Evolutionary conservation across 2,797 vertebrate genomes (phyloP), one percentile per base, ranked within the genome.

Genomic region (Silurus aristotelis): DNA sequence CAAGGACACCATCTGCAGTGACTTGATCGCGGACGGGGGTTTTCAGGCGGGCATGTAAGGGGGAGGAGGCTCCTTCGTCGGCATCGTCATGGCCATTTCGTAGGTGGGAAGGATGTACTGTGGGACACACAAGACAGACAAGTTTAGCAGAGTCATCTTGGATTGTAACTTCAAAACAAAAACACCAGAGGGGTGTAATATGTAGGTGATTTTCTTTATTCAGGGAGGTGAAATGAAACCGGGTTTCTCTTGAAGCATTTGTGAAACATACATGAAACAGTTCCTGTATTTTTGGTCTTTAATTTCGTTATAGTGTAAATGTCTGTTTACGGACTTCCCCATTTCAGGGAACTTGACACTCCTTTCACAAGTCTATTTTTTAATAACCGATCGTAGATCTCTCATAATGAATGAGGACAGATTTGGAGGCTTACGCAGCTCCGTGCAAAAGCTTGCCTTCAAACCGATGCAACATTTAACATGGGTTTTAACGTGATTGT

Each of bases 61-160:
- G 85, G 98, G 98, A 22, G 98, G 98, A 0, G 97, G 96, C 55
- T 99, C 98, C 92, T 99, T 99, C 87, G 97, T 97, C 7, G 97
- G 98, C 97, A 99, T 98, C 95, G 99, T 99, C 95, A 99, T 95
- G 1, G 98, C 98, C 97, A 99, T 99, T 94, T 99, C 98, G 17
- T 99, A 99, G 83, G 97, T 98, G 85, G 98, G 98, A 91, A 99
- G 95, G 90, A 99, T 96, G 89, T 99, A 99, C 98, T 99, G 60
- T 55, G 38, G 38, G 19, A 88, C 13, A 75, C 68, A 91, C 8
- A 38, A 56, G 6, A n/a, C 46, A 66, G 10, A 48, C 17, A 20
- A 1, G 72, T 31, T 78, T 38, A 46, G 7, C 8, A 0, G 19
- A 22, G n/a, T 55, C 14, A 27, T 19, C n/a, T 20, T 14, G 22